Evolutionary conservation across 2,113 vertebrate species (phyloP), one percentile per base, ranked within the genome.

Genomic region (Ursus arctos): DNA sequence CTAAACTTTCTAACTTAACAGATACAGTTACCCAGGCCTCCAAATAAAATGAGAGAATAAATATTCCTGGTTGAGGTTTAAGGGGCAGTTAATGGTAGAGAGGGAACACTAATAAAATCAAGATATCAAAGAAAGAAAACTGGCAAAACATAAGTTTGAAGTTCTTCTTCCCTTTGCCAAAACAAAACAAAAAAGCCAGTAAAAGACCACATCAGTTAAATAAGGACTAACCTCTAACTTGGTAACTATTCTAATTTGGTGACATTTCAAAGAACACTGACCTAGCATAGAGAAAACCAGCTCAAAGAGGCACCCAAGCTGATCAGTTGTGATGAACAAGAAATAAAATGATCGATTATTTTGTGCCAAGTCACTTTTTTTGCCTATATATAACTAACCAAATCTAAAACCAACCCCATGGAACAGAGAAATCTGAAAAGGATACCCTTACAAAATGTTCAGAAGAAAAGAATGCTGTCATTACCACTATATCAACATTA

Each of bases 1-100:
- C 18, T 82, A 94, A 94, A 94, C 57, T 63, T 83, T 83, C 36
- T 95, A 55, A 77, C 16, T 87, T 77, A 72, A 94, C 43, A 84
- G 24, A 47, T 53, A 12, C 3, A 84, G 12, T 84, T 88, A 72
- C 10, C 22, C 15, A 65, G 28, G 4, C 7, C 71, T 63, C 24
- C 31, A 63, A 57, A 88, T 72, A 92, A 87, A 77, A 59, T 43
- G 9, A 86, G 4, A 57, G 43, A 67, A 49, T 36, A 86, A 89
- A 80, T 21, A 80, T 33, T 82, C 19, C 81, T 40, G 9, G 7
- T n/a, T 72, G 12, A 14, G 7, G 57, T 24, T 33, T 28, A 89
- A 40, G 33, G 33, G 43, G 4, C 18, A 96, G 26, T 15, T 26
- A 47, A 47, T 10, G 13, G 6, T 55, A 4, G 26, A 6, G 2